A percentile compares a stretch with the other conserved stretches of the same genome.
Conservation (phyloP, 2,888 invertebrate genomes). For the Sympetrum striolatum region DNA sequence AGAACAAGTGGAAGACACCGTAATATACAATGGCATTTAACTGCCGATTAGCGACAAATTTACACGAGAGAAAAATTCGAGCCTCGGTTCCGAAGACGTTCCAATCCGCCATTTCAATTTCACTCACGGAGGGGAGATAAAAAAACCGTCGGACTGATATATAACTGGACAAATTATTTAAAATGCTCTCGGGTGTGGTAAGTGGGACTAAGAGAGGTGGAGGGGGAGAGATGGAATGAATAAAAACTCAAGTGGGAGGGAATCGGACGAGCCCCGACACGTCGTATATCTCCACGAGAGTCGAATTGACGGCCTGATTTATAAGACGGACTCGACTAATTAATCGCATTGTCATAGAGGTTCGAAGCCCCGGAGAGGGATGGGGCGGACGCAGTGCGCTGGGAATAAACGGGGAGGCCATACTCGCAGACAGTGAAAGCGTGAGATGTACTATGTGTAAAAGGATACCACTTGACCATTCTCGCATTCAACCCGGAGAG, state of each 20-base stretch:
- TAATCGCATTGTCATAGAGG: conserved; percentile 32
- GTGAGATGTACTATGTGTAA: conserved; percentile 9
- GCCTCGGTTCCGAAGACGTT: no score
- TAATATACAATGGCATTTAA: no score
- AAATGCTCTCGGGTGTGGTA: background rate
- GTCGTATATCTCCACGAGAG: conserved; percentile 23
- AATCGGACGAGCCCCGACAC: background rate
- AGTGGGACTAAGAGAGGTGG: background rate
- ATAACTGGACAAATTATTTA: no score
- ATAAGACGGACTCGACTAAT: conserved; percentile 26
- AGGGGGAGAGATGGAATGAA: background rate
- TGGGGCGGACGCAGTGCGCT: background rate
- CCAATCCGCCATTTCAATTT: no score
- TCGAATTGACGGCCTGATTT: conserved; percentile 34
- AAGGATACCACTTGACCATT: conserved; percentile 4
- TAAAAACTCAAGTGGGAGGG: background rate
- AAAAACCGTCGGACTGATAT: no score
- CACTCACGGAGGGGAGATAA: no score
- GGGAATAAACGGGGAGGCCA: background rate
- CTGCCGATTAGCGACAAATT: no score
- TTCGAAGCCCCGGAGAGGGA: background rate
- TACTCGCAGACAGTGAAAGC: background rate
- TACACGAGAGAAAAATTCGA: no score
- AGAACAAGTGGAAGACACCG: no score
- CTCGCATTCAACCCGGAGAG: background rate